Conservation (phyloP, 2,888 invertebrate genomes). For the Odiellus spinosus region DNA sequence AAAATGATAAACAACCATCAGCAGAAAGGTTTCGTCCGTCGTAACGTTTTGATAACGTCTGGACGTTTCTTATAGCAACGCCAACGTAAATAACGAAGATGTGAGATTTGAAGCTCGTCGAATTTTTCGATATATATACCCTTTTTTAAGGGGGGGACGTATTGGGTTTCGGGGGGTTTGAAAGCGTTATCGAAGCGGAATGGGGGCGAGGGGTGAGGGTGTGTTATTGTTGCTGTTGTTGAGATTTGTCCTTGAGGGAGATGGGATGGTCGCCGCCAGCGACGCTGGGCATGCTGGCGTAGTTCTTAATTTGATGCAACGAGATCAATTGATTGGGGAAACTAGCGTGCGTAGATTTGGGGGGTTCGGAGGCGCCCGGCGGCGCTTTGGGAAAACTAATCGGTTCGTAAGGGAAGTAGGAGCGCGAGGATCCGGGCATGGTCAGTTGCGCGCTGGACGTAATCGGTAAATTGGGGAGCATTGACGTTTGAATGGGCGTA, state of each 20-base stretch:
- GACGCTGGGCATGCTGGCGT: conserved; percentile 62
- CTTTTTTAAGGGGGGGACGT: too few relatives aligned
- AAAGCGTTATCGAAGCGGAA: too few relatives aligned
- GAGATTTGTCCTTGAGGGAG: conserved; percentile 17
- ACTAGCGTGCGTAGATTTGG: conserved; percentile 29
- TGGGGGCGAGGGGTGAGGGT: too few relatives aligned
- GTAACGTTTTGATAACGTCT: too few relatives aligned
- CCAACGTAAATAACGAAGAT: too few relatives aligned
- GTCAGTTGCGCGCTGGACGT: conserved; percentile 21
- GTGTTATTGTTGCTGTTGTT: conserved; percentile 7
- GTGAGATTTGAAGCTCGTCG: too few relatives aligned
- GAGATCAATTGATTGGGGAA: conserved; percentile 89
- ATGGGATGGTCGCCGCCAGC: conserved; percentile 15
- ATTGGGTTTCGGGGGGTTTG: too few relatives aligned
- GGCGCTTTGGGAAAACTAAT: conserved; percentile 38
- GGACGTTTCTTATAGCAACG: too few relatives aligned
- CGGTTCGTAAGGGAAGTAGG: conserved; percentile 65
- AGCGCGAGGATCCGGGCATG: conserved; percentile 27
- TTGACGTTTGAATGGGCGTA: conserved; percentile 58
- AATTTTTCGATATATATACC: too few relatives aligned
- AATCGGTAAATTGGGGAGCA: conserved; percentile 17
- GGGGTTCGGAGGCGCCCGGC: conserved; percentile 4
- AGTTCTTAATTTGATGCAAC: conserved; percentile 88
- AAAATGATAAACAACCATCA: too few relatives aligned
- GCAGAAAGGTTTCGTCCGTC: too few relatives aligned